phyloP scores from a whole-genome alignment of 2,113 vertebrate genomes.

The Centrocercus urophasianus region DNA sequence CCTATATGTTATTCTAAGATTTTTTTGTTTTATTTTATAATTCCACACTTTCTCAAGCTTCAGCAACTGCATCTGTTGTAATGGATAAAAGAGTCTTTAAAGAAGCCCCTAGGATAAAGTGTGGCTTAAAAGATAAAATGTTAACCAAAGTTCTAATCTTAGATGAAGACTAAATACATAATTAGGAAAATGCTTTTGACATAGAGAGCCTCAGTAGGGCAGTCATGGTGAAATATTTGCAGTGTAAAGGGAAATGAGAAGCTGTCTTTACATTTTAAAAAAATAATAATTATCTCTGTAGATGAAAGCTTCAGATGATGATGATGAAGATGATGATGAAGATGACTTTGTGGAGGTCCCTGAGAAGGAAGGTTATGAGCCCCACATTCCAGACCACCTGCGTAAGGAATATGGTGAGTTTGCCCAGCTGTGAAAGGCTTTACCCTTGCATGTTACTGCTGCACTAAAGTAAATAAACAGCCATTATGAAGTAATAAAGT shows the following conservation, averaged over 20 bases:
- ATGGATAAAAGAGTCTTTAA: conserved; percentile 45
- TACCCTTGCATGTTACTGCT: conserved; percentile 58
- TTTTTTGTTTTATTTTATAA: conserved; percentile 18
- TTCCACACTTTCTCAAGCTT: conserved; percentile 44
- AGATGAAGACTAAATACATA: conserved; percentile 45
- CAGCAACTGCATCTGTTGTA: background rate
- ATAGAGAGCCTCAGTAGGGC: background rate
- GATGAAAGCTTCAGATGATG: conserved; percentile 69
- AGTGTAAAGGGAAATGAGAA: background rate
- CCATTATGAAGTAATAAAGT: conserved; percentile 78
- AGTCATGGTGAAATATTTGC: background rate
- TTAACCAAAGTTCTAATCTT: conserved; percentile 40
- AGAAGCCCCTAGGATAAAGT: conserved; percentile 30
- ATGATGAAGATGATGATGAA: conserved; percentile 72
- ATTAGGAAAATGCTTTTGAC: conserved; percentile 43
- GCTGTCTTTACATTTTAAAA: background rate
- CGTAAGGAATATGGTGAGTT: conserved; percentile 89
- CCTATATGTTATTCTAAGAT: conserved; percentile 13
- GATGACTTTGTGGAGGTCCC: conserved; percentile 94
- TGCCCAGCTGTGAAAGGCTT: conserved; percentile 74
- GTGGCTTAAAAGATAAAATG: conserved; percentile 50
- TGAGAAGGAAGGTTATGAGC: conserved; percentile 95
- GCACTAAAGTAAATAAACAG: conserved; percentile 78
- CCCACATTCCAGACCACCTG: conserved; percentile 89
- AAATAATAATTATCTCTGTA: background rate